These are phyloP conservation scores for Podarcis muralis DNA, from an alignment of 2,113 vertebrate species.

Conservation along the genomic window DNA sequence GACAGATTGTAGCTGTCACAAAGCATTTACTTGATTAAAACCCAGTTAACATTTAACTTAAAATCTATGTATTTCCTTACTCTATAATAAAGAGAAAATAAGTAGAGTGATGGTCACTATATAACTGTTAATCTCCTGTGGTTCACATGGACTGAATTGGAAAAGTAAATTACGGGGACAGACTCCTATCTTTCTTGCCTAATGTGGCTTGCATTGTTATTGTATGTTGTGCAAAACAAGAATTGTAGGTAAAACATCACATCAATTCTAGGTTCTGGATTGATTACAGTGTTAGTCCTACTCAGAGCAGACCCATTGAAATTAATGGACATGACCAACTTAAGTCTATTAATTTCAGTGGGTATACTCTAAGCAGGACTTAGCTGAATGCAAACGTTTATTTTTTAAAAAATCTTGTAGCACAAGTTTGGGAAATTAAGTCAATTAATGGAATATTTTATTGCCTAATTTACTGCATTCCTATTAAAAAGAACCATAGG, in stretches of 20 bases:
- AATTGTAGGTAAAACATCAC: no score
- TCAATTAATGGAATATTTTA: background rate
- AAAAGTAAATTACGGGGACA: slow-evolving; percentile 29
- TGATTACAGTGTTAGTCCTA: no score
- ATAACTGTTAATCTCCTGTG: slow-evolving; percentile 49
- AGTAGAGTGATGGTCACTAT: slow-evolving; percentile 50
- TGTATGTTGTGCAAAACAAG: background rate
- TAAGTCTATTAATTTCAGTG: no score
- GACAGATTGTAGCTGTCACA: slow-evolving; percentile 33
- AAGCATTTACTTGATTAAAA: slow-evolving; percentile 56
- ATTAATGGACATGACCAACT: no score
- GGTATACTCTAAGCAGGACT: no score
- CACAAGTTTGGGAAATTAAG: no score
- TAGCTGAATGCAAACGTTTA: no score
- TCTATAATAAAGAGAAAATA: slow-evolving; percentile 39
- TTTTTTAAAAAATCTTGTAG: no score
- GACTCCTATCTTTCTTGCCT: background rate
- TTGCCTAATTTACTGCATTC: no score
- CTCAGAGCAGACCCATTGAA: no score
- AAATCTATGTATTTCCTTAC: slow-evolving; percentile 62
- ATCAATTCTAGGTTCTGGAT: no score
- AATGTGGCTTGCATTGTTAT: background rate
- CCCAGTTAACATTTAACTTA: slow-evolving; percentile 61
- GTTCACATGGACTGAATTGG: slow-evolving; percentile 35
- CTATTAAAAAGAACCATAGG: background rate